These are phyloP conservation scores for Phataginus tetradactyla DNA, from an alignment of 2,797 vertebrate species.

Conservation along the genomic window DNA sequence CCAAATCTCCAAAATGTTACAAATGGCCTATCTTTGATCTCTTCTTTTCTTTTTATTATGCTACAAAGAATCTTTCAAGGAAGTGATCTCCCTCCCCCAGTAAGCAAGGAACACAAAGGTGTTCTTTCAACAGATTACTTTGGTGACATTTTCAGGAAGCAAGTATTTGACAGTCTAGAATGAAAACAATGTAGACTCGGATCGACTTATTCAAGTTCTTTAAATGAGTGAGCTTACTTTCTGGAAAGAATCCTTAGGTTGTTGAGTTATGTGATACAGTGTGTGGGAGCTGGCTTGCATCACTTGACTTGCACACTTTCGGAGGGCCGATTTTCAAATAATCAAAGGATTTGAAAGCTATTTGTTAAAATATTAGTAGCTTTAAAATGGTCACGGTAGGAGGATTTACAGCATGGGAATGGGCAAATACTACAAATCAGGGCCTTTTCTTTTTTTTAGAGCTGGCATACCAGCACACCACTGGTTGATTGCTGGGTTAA, in stretches of 20 bases:
- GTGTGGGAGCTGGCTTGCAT: background rate
- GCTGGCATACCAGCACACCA: background rate
- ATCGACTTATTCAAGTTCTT: slow-evolving; percentile 17
- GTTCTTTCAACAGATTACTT: background rate
- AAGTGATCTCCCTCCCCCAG: background rate
- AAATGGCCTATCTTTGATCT: background rate
- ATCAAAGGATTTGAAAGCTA: slow-evolving; percentile 44
- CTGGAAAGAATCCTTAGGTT: background rate
- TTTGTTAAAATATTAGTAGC: slow-evolving; percentile 21
- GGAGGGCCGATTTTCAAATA: background rate
- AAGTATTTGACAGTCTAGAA: background rate
- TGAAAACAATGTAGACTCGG: background rate
- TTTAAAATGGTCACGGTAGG: slow-evolving; percentile 32
- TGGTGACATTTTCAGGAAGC: background rate
- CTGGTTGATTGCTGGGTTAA: background rate
- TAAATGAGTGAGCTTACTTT: slow-evolving; percentile 27
- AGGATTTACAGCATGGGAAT: background rate
- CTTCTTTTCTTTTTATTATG: background rate
- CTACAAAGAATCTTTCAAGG: background rate
- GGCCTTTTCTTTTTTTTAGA: slow-evolving; percentile 43
- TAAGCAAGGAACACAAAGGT: background rate
- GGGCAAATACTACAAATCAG: slow-evolving; percentile 43
- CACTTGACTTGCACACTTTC: background rate
- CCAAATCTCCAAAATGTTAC: background rate
- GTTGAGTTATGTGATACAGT: background rate